Evolutionary conservation across 2,113 vertebrate genomes (phyloP), one percentile per base, ranked within the genome.

Genomic region (Pelecanus crispus): DNA sequence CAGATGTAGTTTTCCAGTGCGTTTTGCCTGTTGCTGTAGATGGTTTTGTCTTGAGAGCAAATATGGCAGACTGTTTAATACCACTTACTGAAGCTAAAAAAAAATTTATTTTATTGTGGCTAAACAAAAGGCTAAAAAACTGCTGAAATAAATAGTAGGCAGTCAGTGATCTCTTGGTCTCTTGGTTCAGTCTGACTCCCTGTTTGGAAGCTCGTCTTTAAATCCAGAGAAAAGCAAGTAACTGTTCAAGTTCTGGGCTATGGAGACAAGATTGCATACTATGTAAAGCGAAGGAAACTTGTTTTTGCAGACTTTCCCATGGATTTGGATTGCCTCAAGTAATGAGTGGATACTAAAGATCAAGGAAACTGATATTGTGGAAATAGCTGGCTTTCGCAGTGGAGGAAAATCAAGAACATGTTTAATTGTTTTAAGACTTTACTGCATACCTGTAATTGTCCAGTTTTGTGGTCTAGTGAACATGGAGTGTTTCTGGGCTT

Each of bases 391-490:
- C 90, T 97, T 91, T 86, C 58, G 97, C 96, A 96, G 96, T 6
- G 97, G 96, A 97, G 96, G 96, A 96, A 92, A 96, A 96, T 66
- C 98, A 97, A 98, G 97, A 97, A 98, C 97, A 95, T 96, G 19
- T 49, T 96, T 72, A 78, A 93, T 11, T 15, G 31, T 68, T 96
- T n/a, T 91, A 97, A 97, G 95, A 96, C 97, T 97, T 98, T 98
- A 99, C 99, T 99, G 99, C 99, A 99, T 99, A 99, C 99, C 99
- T 99, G 99, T 99, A 99, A 98, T 98, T 97, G 97, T 96, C 98
- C 98, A 98, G 98, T 98, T 98, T 97, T 98, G 98, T 98, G 97
- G 97, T 97, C 98, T 98, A 98, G 98, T 98, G 98, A 98, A 98
- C 97, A 97, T 97, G 98, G 98, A 98, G 98, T 98, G 98, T 98